Percentiles rank a stretch among this genome's conserved stretches.
Evolutionary conservation across 2,113 vertebrate species (phyloP).

Genomic region (Shinisaurus crocodilurus): DNA sequence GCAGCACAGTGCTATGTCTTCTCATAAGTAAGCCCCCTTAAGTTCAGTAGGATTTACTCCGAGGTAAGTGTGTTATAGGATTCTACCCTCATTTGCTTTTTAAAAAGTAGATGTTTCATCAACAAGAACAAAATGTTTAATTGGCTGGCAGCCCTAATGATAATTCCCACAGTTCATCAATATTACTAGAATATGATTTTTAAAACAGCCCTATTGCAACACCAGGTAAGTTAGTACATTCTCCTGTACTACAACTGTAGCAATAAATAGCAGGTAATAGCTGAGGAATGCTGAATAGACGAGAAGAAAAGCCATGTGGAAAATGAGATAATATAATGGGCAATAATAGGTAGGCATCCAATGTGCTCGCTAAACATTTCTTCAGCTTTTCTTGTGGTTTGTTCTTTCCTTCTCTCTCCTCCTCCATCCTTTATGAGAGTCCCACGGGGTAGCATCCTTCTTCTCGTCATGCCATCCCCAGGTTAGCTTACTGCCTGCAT

Average conservation of each 20-base stretch:
- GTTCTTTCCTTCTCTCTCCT: neutral
- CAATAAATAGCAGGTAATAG: neutral
- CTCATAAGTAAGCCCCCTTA: neutral
- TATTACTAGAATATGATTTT: neutral
- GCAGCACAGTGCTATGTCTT: neutral
- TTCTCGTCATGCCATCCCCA: neutral
- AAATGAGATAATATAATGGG: conserved; percentile 12
- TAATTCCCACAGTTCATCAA: neutral
- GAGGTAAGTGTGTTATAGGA: neutral
- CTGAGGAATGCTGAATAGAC: neutral
- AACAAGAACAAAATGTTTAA: neutral
- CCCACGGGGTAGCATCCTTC: neutral
- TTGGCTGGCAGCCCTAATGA: neutral
- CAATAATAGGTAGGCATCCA: neutral
- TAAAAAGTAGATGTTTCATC: neutral
- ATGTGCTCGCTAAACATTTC: neutral
- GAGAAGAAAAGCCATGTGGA: neutral
- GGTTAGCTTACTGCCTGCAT: neutral
- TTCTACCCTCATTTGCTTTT: neutral
- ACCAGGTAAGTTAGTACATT: neutral
- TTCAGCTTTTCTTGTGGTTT: neutral
- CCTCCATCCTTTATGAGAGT: neutral
- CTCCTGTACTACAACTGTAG: neutral
- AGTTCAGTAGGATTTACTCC: neutral
- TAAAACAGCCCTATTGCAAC: neutral